Evolutionary conservation across 2,888 invertebrate species (phyloP).

Genomic region (Tinea pellionella): DNA sequence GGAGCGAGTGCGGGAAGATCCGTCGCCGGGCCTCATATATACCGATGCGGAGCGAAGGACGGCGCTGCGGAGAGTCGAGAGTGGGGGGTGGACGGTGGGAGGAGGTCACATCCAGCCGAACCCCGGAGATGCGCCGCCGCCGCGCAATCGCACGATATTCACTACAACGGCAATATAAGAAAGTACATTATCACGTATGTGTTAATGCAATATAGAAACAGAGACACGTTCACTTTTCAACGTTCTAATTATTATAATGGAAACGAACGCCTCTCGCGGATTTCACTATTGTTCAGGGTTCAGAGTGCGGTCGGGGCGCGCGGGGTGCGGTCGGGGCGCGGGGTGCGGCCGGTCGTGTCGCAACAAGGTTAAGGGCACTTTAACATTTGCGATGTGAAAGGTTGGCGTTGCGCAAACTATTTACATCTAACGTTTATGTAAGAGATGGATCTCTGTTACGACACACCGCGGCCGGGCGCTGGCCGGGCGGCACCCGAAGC

Average conservation of each 20-base stretch:
- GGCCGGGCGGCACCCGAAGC: too few species aligned
- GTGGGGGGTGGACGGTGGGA: background rate
- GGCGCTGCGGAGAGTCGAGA: background rate
- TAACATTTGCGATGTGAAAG: background rate
- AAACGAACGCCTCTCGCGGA: too few species aligned
- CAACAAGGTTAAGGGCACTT: constrained; percentile 3
- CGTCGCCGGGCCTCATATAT: background rate
- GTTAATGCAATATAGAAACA: too few species aligned
- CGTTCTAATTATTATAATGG: too few species aligned
- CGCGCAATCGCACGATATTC: too few species aligned
- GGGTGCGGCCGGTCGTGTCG: background rate
- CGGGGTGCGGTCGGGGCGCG: background rate
- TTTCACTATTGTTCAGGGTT: too few species aligned
- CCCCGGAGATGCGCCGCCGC: background rate
- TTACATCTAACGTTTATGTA: constrained; percentile 4
- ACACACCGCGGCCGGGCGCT: background rate
- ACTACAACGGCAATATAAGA: too few species aligned
- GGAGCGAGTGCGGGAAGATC: background rate
- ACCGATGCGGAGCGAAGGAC: background rate
- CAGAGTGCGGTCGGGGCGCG: too few species aligned
- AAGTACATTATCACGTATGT: too few species aligned
- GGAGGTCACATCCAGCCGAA: background rate
- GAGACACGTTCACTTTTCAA: too few species aligned
- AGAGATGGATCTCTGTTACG: background rate
- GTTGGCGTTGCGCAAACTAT: background rate